Conservation (phyloP, 2,888 invertebrate species). For the Hybos culiciformis region DNA sequence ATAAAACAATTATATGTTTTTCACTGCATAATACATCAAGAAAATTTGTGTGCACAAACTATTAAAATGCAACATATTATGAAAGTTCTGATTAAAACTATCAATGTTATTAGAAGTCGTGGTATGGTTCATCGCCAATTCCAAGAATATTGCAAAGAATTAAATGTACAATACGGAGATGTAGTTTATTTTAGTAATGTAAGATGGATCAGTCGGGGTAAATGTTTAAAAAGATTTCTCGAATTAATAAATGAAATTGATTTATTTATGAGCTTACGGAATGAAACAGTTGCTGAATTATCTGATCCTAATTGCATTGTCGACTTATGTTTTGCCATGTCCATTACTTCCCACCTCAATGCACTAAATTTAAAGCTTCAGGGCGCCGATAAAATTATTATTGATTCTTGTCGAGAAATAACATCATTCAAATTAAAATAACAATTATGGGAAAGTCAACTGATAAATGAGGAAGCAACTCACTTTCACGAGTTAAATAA, state of each 20-base stretch:
- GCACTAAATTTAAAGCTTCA: not conserved
- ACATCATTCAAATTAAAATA: not conserved
- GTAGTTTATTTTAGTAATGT: not conserved
- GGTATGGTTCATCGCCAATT: not conserved
- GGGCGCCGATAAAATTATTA: not conserved
- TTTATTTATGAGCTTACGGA: not conserved
- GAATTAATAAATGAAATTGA: conserved; percentile 1
- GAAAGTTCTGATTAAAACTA: not conserved
- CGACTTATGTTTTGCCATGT: not conserved
- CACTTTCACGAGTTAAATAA: not conserved
- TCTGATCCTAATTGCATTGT: not conserved
- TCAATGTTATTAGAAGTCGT: not conserved
- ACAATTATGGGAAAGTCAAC: not conserved
- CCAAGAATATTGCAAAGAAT: not conserved
- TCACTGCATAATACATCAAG: not conserved
- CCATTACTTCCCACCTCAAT: not conserved
- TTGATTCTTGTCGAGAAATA: conserved; percentile 1
- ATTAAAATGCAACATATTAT: not conserved
- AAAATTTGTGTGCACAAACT: not conserved
- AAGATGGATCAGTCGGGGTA: not conserved
- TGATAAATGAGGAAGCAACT: not conserved
- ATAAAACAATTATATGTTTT: not conserved
- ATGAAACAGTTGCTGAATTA: not conserved
- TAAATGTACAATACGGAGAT: not conserved
- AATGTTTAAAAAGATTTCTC: not conserved